Evolutionary conservation across 2,888 invertebrate species (phyloP).

Genomic region (Anthophora plumipes): DNA sequence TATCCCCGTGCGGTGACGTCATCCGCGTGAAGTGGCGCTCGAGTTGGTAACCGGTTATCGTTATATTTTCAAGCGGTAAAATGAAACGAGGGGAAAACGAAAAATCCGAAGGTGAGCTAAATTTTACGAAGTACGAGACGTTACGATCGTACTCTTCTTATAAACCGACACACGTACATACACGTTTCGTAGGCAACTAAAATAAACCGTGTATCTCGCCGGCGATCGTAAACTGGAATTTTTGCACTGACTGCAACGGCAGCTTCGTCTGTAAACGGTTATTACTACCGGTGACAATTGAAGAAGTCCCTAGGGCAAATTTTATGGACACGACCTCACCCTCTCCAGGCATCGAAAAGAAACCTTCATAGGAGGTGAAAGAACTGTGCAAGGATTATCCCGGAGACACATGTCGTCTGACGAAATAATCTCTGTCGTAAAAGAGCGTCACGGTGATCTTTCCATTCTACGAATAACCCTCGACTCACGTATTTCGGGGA

Average conservation of each 20-base stretch:
- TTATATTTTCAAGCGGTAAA: background rate
- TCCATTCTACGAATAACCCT: constrained; percentile 2
- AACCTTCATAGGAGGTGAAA: background rate
- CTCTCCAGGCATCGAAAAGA: background rate
- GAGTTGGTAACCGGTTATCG: background rate
- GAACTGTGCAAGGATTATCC: background rate
- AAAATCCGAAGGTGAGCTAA: background rate
- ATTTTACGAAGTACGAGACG: constrained; percentile 20
- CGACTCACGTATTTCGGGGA: constrained; percentile 15
- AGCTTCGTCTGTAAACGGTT: constrained; percentile 10
- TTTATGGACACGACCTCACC: constrained; percentile 14
- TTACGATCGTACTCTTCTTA: background rate
- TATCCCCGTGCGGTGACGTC: background rate
- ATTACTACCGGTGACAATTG: constrained; percentile 25
- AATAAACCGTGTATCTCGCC: background rate
- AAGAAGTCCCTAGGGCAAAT: background rate
- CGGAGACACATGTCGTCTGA: background rate
- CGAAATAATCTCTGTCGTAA: background rate
- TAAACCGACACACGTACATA: constrained; percentile 2
- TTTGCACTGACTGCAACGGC: background rate
- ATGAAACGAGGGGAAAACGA: background rate
- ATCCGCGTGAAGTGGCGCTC: background rate
- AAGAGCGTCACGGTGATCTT: background rate
- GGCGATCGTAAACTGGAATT: constrained; percentile 17
- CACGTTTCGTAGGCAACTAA: background rate